Conservation (phyloP, 2,797 vertebrate species). For the Neosilurus mollespiculum region DNA sequence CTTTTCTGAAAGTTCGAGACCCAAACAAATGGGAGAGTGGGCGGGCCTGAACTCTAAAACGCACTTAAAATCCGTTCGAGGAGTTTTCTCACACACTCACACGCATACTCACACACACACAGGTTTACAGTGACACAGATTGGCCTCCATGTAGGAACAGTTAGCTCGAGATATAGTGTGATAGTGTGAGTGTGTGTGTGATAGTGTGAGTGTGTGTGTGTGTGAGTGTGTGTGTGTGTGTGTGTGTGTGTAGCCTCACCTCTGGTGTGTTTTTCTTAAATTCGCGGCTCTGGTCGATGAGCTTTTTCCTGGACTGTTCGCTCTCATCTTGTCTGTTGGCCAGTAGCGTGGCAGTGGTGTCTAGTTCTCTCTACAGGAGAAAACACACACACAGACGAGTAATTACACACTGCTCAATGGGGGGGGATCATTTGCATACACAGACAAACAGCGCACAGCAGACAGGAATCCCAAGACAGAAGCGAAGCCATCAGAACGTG, state of each 20-base stretch:
- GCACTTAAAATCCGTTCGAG: neutral
- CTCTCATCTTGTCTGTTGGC: constrained; percentile 99
- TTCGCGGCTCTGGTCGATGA: constrained; percentile 98
- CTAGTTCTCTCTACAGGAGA: constrained; percentile 76
- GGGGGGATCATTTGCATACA: constrained; percentile 22
- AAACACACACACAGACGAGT: constrained; percentile 46
- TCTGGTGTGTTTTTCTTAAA: constrained; percentile 99
- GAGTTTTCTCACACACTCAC: constrained; percentile 10
- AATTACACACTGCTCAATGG: constrained; percentile 12
- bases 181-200: neutral
- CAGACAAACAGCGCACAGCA: constrained; percentile 14
- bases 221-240: constrained; percentile 4
- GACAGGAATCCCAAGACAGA: constrained; percentile 27
- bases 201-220: neutral
- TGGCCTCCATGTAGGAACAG: neutral
- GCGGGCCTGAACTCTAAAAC: constrained; percentile 23
- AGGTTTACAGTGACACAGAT: neutral
- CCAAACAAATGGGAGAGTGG: constrained; percentile 2
- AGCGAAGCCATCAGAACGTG: constrained; percentile 18
- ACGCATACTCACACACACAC: neutral
- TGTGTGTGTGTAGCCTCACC: constrained; percentile 74
- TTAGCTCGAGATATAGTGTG: too few relatives aligned
- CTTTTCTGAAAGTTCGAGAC: constrained; percentile 21
- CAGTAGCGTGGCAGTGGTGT: constrained; percentile 83
- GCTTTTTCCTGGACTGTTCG: constrained; percentile 86